These are phyloP conservation scores for Nothoprocta pentlandii DNA, from an alignment of 2,113 vertebrate species.

Conservation along the genomic window DNA sequence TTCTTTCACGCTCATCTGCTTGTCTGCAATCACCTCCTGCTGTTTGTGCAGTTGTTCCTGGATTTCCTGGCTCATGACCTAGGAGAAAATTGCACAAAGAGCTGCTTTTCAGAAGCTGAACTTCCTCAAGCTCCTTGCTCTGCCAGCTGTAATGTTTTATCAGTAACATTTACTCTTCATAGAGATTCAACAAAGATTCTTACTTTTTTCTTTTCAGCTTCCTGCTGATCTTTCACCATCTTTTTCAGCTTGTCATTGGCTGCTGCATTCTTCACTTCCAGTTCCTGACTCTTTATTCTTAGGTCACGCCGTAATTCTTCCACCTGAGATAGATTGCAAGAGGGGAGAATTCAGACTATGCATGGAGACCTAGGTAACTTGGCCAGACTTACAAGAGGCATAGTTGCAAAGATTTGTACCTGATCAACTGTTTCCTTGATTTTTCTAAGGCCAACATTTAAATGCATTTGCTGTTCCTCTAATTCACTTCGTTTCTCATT, in stretches of 20 bases:
- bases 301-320: constrained; percentile 95
- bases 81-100: background rate
- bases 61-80: constrained; percentile 99
- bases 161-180: background rate
- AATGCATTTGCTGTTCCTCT: constrained; percentile 99
- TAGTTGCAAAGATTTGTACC: constrained; percentile 67
- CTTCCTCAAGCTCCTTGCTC: background rate
- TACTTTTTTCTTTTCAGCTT: constrained; percentile 99
- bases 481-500: constrained; percentile 97
- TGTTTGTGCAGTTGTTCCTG: constrained; percentile 97
- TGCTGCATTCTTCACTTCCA: constrained; percentile 97
- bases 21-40: constrained; percentile 96
- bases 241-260: constrained; percentile 99
- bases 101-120: background rate
- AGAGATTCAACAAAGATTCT: background rate
- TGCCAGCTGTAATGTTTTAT: background rate
- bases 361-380: background rate
- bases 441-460: constrained; percentile 96
- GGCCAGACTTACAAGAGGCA: background rate
- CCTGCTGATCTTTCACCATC: constrained; percentile 99
- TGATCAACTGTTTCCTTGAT: constrained; percentile 99
- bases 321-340: constrained; percentile 77
- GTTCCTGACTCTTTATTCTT: constrained; percentile 96
- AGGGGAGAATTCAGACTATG: background rate
- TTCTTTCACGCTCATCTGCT: constrained; percentile 94